Evolutionary conservation across 2,797 vertebrate genomes (phyloP), one percentile per base, ranked within the genome.

Genomic region (Odontamblyopus lacepedii): DNA sequence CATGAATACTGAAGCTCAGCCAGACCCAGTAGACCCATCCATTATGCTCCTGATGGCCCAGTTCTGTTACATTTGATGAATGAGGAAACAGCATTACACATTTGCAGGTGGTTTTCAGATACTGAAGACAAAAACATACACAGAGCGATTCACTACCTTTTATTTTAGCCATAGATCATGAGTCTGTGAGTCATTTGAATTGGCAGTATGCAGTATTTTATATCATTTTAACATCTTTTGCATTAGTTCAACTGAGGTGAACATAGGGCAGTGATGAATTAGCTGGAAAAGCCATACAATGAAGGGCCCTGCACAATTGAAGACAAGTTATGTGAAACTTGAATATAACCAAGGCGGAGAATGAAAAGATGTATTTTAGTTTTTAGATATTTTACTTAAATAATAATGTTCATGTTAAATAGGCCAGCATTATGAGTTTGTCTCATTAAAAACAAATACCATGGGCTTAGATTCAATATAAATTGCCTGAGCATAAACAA

Each of bases 101-200:
- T 50, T 44, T 23, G 27, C 38, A 64, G n/a, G n/a, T 64, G 63
- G 6, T 64, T 64, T 44, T 26, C 38, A 38, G 27, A 64, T 27
- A 38, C 51, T 67, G 26, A 51, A 57, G 2, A 32, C 44, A 44
- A 66, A n/a, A 15, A 44, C 29, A 41, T 35, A 69, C 16, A 4
- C 3, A 15, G 44, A 48, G 1, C 44, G 1, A 15, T 16, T 15
- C 3, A 35, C n/a, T 65, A 57, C 6, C 11, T 18, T 41, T 15
- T 27, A 44, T 71, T 35, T 59, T 23, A 9, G 5, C 61, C 44
- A 50, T 66, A 19, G 5, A 18, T 63, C 38, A 63, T 57, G 71
- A 83, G 27, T 30, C 74, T 81, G 55, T 74, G 30, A 32, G 0
- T 13, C 38, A 16, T n/a, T 55, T 48, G 70, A 78, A 76, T 71